These are phyloP conservation scores for Phoeniculus purpureus DNA, from an alignment of 2,797 vertebrate genomes.

Conservation along the genomic window DNA sequence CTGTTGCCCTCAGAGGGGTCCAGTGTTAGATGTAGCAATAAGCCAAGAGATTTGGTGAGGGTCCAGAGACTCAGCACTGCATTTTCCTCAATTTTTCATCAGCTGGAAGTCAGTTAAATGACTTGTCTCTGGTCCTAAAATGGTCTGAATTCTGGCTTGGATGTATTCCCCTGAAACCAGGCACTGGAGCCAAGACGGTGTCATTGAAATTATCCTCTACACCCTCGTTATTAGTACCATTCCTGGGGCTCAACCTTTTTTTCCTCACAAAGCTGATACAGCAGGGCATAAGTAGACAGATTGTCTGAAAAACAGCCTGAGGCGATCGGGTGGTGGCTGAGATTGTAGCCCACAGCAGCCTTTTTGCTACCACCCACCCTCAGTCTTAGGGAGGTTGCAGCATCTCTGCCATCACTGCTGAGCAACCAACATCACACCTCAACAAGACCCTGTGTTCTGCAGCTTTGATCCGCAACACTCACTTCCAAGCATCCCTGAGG, in stretches of 20 bases:
- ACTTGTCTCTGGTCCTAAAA: neutral
- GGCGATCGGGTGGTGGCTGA: neutral
- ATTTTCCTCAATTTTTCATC: neutral
- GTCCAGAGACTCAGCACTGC: neutral
- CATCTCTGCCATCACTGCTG: accelerated
- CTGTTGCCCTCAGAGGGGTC: neutral
- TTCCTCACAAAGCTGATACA: neutral
- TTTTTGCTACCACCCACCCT: neutral
- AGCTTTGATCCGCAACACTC: neutral
- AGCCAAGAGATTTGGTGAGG: neutral
- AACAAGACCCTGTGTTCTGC: accelerated
- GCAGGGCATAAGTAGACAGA: neutral
- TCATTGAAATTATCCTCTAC: neutral
- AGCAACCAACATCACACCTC: neutral
- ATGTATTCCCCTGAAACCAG: neutral
- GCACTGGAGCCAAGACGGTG: accelerated
- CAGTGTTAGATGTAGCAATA: neutral
- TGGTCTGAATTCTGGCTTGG: neutral
- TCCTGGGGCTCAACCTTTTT: neutral
- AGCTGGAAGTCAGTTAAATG: neutral
- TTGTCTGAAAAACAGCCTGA: neutral
- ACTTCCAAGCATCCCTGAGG: accelerated
- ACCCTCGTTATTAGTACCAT: neutral
- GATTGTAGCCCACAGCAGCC: neutral
- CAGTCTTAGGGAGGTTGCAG: accelerated